phyloP scores from a whole-genome alignment of 1,140 invertebrate genomes.

The Chironomus tepperi region DNA sequence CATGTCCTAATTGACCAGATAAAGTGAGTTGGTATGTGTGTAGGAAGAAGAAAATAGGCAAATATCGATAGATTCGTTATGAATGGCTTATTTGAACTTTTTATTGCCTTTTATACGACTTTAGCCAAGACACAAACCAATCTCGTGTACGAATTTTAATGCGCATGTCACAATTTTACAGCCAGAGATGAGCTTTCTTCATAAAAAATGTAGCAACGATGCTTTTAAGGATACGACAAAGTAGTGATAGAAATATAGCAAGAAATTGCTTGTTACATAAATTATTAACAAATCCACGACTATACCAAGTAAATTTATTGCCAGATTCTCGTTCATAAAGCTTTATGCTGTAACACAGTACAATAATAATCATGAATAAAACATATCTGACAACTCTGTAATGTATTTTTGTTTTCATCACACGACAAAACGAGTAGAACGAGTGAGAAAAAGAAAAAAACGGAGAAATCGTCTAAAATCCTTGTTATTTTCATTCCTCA shows the following conservation, averaged over 20 bases:
- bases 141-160: no score
- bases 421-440: no score
- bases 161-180: not conserved
- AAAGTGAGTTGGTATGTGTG: not conserved
- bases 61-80: not conserved
- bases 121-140: not conserved
- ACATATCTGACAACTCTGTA: not conserved
- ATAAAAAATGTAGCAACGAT: not conserved
- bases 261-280: not conserved
- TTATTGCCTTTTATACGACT: not conserved
- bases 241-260: not conserved
- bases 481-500: not conserved
- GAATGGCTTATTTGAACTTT: not conserved
- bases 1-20: not conserved
- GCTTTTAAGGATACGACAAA: no score
- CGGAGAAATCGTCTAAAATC: constrained; percentile 3
- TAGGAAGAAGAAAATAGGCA: not conserved
- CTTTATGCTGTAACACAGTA: not conserved
- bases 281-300: not conserved
- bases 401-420: constrained; percentile 3
- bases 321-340: not conserved
- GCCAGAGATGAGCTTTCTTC: not conserved
- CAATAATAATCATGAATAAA: not conserved
- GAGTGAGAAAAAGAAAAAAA: no score
- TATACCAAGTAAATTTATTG: not conserved